Conservation (phyloP, 2,797 vertebrate species). For the Lutjanus campechanus region DNA sequence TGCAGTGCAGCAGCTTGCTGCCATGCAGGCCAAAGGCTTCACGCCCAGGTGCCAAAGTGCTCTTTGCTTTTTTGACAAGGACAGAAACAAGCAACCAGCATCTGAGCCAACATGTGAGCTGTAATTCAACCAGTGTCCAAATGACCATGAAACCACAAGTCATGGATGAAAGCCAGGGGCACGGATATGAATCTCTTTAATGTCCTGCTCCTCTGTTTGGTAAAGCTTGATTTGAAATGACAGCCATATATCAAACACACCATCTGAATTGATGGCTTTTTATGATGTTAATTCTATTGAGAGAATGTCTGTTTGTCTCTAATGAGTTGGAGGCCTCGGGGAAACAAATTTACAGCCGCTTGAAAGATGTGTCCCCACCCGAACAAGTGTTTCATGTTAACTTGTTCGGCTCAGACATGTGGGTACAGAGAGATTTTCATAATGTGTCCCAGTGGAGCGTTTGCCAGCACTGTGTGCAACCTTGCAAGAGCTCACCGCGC, state of each 20-base stretch:
- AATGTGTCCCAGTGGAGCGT: constrained; percentile 40
- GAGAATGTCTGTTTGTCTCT: constrained; percentile 45
- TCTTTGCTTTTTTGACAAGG: constrained; percentile 41
- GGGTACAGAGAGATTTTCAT: constrained; percentile 29
- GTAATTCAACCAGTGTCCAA: constrained; percentile 49
- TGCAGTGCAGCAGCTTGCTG: constrained; percentile 43
- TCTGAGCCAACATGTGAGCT: constrained; percentile 38
- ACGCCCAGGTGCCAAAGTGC: constrained; percentile 61
- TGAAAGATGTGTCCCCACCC: constrained; percentile 52
- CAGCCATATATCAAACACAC: constrained; percentile 46
- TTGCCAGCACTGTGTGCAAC: constrained; percentile 28
- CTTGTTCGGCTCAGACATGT: constrained; percentile 54
- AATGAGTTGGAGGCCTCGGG: constrained; percentile 52
- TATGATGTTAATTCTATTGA: constrained; percentile 43
- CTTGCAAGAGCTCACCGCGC: constrained; percentile 22
- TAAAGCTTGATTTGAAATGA: constrained; percentile 40
- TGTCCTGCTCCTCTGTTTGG: constrained; percentile 8
- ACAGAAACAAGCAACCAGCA: constrained; percentile 40
- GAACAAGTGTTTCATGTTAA: constrained; percentile 72
- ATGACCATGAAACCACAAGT: constrained; percentile 53
- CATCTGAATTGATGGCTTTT: constrained; percentile 46
- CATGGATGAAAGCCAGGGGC: constrained; percentile 36
- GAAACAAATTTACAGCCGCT: constrained; percentile 52
- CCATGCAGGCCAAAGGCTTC: constrained; percentile 47
- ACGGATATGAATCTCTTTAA: constrained; percentile 27